These are phyloP conservation scores for Crocodylus rhombifer DNA, from an alignment of 2,797 vertebrate genomes.

Conservation along the genomic window DNA sequence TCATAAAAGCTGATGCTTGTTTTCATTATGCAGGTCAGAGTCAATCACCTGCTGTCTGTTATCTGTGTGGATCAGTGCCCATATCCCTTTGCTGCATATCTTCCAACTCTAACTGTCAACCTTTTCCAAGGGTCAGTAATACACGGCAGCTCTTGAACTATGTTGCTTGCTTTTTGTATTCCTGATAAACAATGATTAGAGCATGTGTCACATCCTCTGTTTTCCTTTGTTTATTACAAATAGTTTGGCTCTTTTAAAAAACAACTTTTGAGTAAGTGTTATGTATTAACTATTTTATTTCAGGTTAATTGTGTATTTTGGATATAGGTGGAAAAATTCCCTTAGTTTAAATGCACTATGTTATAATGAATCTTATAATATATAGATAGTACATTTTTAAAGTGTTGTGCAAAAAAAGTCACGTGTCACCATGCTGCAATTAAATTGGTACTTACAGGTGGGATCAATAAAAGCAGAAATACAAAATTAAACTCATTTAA, in stretches of 20 bases:
- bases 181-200: background rate
- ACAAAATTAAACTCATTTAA: background rate
- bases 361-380: background rate
- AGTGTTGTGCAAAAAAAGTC: background rate
- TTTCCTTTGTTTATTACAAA: background rate
- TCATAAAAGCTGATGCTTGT: background rate
- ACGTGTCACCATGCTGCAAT: background rate
- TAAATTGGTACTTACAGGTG: background rate
- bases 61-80: background rate
- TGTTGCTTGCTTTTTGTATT: rapidly evolving
- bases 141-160: background rate
- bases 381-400: background rate
- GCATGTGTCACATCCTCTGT: background rate
- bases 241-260: rapidly evolving
- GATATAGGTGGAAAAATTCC: background rate
- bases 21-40: background rate
- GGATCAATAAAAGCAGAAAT: background rate
- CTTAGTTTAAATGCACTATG: background rate
- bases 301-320: background rate
- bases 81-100: background rate
- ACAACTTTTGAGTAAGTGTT: background rate
- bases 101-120: background rate
- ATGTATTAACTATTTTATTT: background rate
- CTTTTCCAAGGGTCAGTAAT: background rate
- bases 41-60: background rate